Percentiles rank a stretch among this genome's conserved stretches.
These are phyloP conservation scores for Chloroclystis v-ata DNA, from an alignment of 2,888 invertebrate species.

Conservation along the genomic window DNA sequence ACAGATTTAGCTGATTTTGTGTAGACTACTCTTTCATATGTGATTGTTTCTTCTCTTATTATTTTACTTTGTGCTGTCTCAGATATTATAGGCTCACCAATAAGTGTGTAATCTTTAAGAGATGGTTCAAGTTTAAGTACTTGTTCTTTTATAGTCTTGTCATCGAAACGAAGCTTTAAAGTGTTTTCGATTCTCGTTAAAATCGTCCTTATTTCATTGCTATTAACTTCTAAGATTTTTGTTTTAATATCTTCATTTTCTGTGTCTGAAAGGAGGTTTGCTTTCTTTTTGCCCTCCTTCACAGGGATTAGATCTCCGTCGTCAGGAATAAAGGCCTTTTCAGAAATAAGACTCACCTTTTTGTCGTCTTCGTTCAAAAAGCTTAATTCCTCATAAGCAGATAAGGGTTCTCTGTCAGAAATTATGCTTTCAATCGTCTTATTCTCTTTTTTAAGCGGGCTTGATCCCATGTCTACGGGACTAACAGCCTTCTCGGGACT, in stretches of 20 bases:
- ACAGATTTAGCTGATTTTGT: neutral
- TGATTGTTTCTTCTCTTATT: neutral
- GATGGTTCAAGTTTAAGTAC: neutral
- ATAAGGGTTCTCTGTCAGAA: conserved; percentile 1
- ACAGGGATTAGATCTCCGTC: conserved; percentile 13
- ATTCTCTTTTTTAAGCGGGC: conserved; percentile 4
- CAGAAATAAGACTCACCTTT: neutral
- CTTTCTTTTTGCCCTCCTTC: neutral
- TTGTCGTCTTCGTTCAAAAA: neutral
- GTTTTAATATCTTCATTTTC: conserved; percentile 13
- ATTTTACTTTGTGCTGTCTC: neutral
- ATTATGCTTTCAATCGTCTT: conserved; percentile 11
- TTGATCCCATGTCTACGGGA: neutral
- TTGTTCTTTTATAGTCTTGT: neutral
- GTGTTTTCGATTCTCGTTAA: neutral
- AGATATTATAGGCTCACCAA: neutral
- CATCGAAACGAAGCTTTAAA: neutral
- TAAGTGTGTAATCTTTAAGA: neutral
- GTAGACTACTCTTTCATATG: neutral
- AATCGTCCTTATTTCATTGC: neutral
- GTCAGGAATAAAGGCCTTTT: conserved; percentile 9
- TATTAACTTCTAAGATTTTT: conserved; percentile 2
- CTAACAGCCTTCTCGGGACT: conserved; percentile 17
- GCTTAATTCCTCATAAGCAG: conserved; percentile 3
- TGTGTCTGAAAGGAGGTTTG: conserved; percentile 15